A percentile compares a stretch with the other conserved stretches of the same genome.
These are phyloP conservation scores for Nemurella pictetii DNA, from an alignment of 2,888 invertebrate species.

Conservation along the genomic window DNA sequence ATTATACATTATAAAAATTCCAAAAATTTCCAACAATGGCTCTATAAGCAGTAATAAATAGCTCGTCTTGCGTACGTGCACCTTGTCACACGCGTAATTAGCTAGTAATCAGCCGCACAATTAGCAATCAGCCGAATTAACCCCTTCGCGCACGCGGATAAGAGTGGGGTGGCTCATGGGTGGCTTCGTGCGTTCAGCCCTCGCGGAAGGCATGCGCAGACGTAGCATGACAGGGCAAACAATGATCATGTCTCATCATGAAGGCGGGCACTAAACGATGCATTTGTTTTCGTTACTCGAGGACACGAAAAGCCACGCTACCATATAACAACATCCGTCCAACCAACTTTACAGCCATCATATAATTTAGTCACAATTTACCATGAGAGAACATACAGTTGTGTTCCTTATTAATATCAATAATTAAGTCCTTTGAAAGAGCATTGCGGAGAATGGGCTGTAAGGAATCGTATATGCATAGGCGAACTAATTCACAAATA, in stretches of 20 bases:
- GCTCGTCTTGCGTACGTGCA: too few relatives aligned
- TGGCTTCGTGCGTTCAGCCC: too few relatives aligned
- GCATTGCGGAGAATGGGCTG: background rate
- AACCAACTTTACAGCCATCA: background rate
- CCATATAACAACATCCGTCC: constrained; percentile 17
- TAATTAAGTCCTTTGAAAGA: constrained; percentile 6
- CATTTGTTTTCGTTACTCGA: background rate
- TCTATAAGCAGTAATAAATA: too few relatives aligned
- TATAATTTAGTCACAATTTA: constrained; percentile 24
- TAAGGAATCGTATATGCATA: constrained; percentile 19
- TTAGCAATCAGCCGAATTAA: too few relatives aligned
- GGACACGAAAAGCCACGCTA: background rate
- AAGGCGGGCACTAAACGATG: background rate
- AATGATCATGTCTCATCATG: background rate
- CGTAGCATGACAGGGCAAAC: background rate
- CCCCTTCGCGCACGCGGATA: too few relatives aligned
- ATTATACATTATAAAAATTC: too few relatives aligned
- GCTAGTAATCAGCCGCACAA: too few relatives aligned
- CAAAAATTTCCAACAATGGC: too few relatives aligned
- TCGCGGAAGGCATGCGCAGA: too few relatives aligned
- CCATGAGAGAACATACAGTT: constrained; percentile 20
- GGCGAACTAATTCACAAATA: constrained; percentile 12
- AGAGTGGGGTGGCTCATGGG: too few relatives aligned
- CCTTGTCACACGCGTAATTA: too few relatives aligned
- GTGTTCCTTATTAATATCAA: constrained; percentile 22